These are phyloP conservation scores for Ormyrus nitidulus DNA, from an alignment of 2,888 invertebrate species.

Conservation along the genomic window DNA sequence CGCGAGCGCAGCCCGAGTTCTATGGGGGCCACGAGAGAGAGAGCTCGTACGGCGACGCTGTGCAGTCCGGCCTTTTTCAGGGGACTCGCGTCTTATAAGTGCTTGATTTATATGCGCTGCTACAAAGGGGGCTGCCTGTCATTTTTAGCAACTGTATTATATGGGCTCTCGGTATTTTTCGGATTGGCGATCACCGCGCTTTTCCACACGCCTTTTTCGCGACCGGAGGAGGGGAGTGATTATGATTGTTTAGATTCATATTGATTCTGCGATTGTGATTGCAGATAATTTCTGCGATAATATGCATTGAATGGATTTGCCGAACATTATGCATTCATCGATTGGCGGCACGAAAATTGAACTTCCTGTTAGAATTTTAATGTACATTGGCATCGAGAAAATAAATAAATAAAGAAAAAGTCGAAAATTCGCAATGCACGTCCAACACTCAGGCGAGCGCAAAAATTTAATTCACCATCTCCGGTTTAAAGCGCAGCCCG, in stretches of 20 bases:
- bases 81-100: constrained; percentile 22
- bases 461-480: constrained; percentile 47
- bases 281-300: background rate
- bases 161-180: no score
- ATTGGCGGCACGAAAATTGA: background rate
- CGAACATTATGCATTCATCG: background rate
- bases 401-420: constrained; percentile 16
- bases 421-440: constrained; percentile 39
- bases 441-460: constrained; percentile 33
- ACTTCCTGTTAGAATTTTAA: background rate
- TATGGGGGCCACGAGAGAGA: background rate
- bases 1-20: constrained; percentile 58
- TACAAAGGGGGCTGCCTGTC: no score
- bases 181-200: no score
- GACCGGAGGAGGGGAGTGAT: no score
- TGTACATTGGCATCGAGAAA: background rate
- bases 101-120: constrained; percentile 39
- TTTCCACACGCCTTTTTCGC: no score
- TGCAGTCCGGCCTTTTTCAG: no score
- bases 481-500: constrained; percentile 21
- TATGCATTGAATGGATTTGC: background rate
- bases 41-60: no score
- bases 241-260: background rate
- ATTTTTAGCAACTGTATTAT: no score
- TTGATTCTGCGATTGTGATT: background rate